Evolutionary conservation across 2,113 vertebrate species (phyloP).

Genomic region (Burhinus oedicnemus): DNA sequence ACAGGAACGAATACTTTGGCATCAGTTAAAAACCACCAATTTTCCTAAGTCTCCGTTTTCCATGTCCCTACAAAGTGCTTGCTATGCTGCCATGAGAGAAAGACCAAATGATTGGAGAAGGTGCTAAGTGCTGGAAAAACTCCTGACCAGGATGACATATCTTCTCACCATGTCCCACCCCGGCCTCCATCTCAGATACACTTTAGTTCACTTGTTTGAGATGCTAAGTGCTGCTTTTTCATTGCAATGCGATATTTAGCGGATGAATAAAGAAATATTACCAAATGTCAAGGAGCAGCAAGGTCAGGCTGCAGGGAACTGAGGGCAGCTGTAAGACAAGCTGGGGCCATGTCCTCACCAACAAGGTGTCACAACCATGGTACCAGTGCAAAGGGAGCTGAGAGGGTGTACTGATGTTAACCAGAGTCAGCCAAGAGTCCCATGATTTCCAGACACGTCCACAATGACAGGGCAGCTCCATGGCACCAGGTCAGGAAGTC

Average conservation of each 20-base stretch:
- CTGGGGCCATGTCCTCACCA: neutral
- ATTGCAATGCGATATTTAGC: neutral
- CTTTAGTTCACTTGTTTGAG: neutral
- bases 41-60: neutral
- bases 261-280: neutral
- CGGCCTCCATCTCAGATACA: neutral
- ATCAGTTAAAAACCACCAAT: neutral
- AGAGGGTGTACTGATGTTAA: neutral
- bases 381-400: neutral
- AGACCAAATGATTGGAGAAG: neutral
- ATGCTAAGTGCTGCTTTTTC: neutral
- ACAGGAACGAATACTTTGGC: neutral
- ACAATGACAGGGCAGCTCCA: fast-evolving
- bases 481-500: neutral
- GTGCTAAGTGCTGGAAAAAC: neutral
- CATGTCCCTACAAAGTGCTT: neutral
- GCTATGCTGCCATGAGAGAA: neutral
- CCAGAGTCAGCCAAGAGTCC: neutral
- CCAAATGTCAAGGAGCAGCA: neutral
- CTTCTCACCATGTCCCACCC: neutral
- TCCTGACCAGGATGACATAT: neutral
- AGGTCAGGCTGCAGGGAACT: neutral
- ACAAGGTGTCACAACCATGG: neutral
- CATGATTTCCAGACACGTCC: neutral
- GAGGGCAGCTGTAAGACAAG: neutral